phyloP scores from a whole-genome alignment of 1,140 invertebrate species.

The Phortica variegata region DNA sequence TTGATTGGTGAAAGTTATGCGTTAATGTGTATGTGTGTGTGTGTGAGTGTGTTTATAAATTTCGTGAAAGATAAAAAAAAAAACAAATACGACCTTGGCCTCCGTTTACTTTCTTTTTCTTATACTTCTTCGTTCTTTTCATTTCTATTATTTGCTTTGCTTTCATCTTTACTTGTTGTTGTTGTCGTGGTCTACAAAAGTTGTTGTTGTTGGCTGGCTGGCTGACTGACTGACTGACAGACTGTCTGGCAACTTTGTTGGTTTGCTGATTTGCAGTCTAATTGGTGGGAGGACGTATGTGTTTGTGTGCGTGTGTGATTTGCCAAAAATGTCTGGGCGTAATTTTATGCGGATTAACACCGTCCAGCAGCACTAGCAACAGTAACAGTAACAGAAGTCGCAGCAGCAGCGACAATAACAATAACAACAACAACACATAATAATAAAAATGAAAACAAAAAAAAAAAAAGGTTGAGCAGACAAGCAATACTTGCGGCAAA shows the following conservation, averaged over 20 bases:
- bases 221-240: too few species aligned
- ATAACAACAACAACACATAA: too few species aligned
- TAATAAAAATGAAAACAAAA: too few species aligned
- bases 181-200: slow-evolving; percentile 3
- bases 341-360: slow-evolving; percentile 56
- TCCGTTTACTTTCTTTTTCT: slow-evolving; percentile 27
- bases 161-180: too few species aligned
- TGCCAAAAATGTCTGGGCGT: slow-evolving; percentile 9
- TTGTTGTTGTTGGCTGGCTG: too few species aligned
- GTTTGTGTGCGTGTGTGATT: slow-evolving; percentile 3
- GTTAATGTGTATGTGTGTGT: slow-evolving; percentile 4
- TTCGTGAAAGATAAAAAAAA: slow-evolving; percentile 11
- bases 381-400: too few species aligned
- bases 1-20: too few species aligned
- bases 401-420: too few species aligned
- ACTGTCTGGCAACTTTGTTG: too few species aligned
- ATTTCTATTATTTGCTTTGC: slow-evolving; percentile 4
- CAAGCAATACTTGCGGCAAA: not conserved
- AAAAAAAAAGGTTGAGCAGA: slow-evolving; percentile 6
- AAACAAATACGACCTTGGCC: slow-evolving; percentile 37
- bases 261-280: slow-evolving; percentile 16
- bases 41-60: slow-evolving; percentile 10
- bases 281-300: slow-evolving; percentile 9
- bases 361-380: not conserved
- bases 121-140: too few species aligned